phyloP scores from a whole-genome alignment of 2,888 invertebrate species.

The Mylabris sibirica region DNA sequence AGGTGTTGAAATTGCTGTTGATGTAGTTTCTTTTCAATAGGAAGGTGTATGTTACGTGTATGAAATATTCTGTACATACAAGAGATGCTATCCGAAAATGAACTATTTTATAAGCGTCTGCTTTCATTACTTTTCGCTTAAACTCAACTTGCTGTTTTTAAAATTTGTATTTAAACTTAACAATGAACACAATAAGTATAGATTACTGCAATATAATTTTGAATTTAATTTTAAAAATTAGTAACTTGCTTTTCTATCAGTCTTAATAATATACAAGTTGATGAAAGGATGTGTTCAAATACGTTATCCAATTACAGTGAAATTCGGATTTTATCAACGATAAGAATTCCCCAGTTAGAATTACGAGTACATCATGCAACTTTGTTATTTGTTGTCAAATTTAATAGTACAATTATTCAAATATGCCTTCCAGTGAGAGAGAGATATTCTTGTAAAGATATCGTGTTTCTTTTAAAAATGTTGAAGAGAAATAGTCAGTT shows the following conservation, averaged over 20 bases:
- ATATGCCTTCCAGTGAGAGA: neutral
- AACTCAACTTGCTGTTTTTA: slow-evolving; percentile 42
- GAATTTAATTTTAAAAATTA: no score
- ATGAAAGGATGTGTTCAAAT: no score
- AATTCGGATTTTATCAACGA: neutral
- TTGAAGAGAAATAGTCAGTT: slow-evolving; percentile 1
- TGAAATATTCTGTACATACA: slow-evolving; percentile 37
- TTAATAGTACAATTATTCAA: neutral
- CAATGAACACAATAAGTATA: neutral
- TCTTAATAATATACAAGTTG: no score
- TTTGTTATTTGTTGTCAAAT: neutral
- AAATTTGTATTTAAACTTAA: slow-evolving; percentile 24
- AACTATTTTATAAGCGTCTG: slow-evolving; percentile 45
- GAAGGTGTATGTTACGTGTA: slow-evolving; percentile 40
- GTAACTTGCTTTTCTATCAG: no score
- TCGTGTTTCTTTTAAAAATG: neutral
- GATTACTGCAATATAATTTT: neutral
- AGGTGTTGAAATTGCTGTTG: slow-evolving; percentile 55
- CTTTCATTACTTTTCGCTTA: slow-evolving; percentile 43
- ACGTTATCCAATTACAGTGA: neutral
- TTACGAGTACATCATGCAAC: neutral
- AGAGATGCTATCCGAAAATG: slow-evolving; percentile 51
- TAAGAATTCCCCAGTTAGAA: neutral
- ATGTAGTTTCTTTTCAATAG: slow-evolving; percentile 50
- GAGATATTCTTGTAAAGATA: neutral